Evolutionary conservation across 2,113 vertebrate species (phyloP), one percentile per base, ranked within the genome.

Genomic region (Protobothrops flavoviridis): DNA sequence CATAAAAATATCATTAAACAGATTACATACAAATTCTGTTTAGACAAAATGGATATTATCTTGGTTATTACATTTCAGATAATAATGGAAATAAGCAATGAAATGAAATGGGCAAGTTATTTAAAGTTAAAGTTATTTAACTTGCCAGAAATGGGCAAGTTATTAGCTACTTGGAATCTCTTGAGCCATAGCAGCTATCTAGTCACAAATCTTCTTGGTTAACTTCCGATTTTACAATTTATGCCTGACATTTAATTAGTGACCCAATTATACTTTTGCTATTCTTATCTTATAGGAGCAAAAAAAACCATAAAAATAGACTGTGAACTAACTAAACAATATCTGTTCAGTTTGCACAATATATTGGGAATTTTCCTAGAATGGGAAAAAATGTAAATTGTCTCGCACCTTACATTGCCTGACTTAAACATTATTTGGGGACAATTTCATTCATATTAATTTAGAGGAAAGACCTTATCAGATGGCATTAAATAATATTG

Each of bases 181-280:
- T 94, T 53, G 91, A 92, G 89, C 48, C 50, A 95, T 0, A 94
- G 91, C 45, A 92, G 89, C 29, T 61, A 52, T 6, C 43, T 64
- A 50, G n/a, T 85, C 95, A 94, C 74, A 95, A 94, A 94, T 9
- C 55, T 11, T 96, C 96, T 96, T 95, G 95, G 97, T 97, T 98
- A 98, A 98, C 97, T 96, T 98, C 96, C 92, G 74, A 96, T 94
- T 96, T 96, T 96, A 97, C 97, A 97, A 96, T 95, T 97, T 93
- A 95, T 95, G 95, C 96, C 94, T 98, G 98, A 98, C 97, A 98
- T 98, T 98, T 98, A 98, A 99, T 98, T 98, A 99, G 98, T 97
- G 97, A 98, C 95, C 96, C 96, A 98, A 98, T 98, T 98, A 98
- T 97, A 97, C 92, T 96, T 98, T 96, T 96, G 96, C 96, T 97